Evolutionary conservation across 2,797 vertebrate species (phyloP).

Genomic region (Semaprochilodus insignis): DNA sequence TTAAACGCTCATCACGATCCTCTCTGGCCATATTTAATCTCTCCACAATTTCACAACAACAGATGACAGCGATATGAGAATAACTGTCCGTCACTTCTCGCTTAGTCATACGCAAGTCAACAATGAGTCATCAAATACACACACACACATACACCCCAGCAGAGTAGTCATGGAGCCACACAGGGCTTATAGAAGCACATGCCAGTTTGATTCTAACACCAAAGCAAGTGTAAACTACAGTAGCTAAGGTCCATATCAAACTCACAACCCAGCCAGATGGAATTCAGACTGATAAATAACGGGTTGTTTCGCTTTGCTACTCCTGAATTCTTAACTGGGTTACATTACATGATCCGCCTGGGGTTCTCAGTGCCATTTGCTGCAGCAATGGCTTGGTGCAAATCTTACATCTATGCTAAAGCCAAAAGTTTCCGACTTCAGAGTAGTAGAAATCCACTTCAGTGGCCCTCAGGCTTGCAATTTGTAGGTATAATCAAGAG

Average conservation of each 20-base stretch:
- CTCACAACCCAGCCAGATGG: neutral
- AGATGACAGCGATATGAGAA: slow-evolving; percentile 2
- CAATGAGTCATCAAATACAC: slow-evolving; percentile 23
- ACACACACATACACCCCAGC: slow-evolving; percentile 2
- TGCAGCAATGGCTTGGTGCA: neutral
- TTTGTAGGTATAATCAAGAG: too few relatives aligned
- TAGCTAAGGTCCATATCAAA: neutral
- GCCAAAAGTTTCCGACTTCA: too few relatives aligned
- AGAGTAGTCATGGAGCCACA: neutral
- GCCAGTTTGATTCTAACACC: slow-evolving; percentile 11
- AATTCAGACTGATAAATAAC: neutral
- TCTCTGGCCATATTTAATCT: neutral
- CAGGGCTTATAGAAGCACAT: slow-evolving; percentile 5
- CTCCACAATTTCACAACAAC: slow-evolving; percentile 2
- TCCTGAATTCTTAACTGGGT: neutral
- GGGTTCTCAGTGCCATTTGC: neutral
- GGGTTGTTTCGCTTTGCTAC: neutral
- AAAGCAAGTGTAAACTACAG: slow-evolving; percentile 13
- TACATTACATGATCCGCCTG: neutral
- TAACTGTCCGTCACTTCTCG: slow-evolving; percentile 5
- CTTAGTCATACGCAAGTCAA: slow-evolving; percentile 18
- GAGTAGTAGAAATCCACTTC: too few relatives aligned
- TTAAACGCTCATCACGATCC: neutral
- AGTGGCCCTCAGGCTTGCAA: too few relatives aligned
- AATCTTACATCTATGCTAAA: too few relatives aligned